Conservation (phyloP, 2,888 invertebrate species). For the Synergus gifuensis region DNA sequence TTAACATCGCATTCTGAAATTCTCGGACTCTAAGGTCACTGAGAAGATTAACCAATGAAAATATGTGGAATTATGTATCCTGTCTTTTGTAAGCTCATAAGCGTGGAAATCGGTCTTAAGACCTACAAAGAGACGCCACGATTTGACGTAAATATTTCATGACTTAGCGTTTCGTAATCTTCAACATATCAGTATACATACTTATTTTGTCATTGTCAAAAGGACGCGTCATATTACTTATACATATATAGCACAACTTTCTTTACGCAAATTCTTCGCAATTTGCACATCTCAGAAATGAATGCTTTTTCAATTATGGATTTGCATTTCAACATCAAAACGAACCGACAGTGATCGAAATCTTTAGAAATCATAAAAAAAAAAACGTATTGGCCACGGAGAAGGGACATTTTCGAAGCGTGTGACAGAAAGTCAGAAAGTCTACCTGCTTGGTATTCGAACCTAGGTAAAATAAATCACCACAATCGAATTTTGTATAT, state of each 20-base stretch:
- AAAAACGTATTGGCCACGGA: no score
- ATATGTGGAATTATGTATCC: conserved; percentile 41
- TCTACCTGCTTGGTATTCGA: no score
- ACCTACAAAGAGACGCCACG: conserved; percentile 36
- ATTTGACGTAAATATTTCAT: conserved; percentile 37
- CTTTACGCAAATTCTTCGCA: background rate
- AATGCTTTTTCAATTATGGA: background rate
- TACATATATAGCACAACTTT: background rate
- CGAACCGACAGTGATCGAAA: background rate
- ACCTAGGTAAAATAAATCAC: no score
- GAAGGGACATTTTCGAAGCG: no score
- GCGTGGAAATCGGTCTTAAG: conserved; percentile 39
- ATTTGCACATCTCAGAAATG: background rate
- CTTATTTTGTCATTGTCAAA: conserved; percentile 4
- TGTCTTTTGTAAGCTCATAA: conserved; percentile 37
- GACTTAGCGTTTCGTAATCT: conserved; percentile 31
- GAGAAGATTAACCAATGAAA: conserved; percentile 42
- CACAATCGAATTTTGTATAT: no score
- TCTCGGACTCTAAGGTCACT: conserved; percentile 39
- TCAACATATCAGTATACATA: background rate
- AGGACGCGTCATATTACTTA: conserved; percentile 9
- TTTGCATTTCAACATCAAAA: background rate
- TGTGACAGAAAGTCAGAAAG: no score
- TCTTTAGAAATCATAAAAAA: background rate
- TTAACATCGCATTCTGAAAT: conserved; percentile 41